A percentile compares a stretch with the other conserved stretches of the same genome.
Conservation (phyloP, 1,140 invertebrate species). For the Zophobas atratus region DNA sequence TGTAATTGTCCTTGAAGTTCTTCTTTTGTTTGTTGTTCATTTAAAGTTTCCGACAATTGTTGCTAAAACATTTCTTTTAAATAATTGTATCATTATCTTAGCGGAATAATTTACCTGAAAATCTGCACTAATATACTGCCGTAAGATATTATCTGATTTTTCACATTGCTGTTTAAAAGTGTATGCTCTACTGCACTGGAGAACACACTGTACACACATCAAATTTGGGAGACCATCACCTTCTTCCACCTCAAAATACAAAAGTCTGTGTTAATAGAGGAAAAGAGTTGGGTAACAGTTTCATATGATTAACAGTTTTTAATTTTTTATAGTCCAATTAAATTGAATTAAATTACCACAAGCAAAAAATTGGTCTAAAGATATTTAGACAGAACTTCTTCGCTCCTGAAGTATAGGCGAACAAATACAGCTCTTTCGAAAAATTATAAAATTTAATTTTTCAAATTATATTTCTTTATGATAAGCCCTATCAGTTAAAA, state of each 20-base stretch:
- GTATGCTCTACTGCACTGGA: conserved; percentile 69
- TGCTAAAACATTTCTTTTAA: conserved; percentile 50
- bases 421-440: no score
- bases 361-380: no score
- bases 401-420: no score
- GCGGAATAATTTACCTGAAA: conserved; percentile 64
- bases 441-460: no score
- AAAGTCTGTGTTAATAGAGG: background rate
- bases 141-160: conserved; percentile 68
- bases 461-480: no score
- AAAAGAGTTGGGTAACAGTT: no score
- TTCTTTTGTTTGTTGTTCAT: conserved; percentile 57
- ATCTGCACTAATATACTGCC: conserved; percentile 65
- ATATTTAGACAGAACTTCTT: no score
- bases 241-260: conserved; percentile 65
- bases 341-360: no score
- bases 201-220: conserved; percentile 70
- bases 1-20: conserved; percentile 61
- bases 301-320: no score
- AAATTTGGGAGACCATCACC: conserved; percentile 69
- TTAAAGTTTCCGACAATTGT: conserved; percentile 55
- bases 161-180: conserved; percentile 71
- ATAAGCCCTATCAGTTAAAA: no score
- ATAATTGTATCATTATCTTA: background rate
- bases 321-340: no score